Evolutionary conservation across 2,797 vertebrate genomes (phyloP).

Genomic region (Poeciliopsis gracilis): DNA sequence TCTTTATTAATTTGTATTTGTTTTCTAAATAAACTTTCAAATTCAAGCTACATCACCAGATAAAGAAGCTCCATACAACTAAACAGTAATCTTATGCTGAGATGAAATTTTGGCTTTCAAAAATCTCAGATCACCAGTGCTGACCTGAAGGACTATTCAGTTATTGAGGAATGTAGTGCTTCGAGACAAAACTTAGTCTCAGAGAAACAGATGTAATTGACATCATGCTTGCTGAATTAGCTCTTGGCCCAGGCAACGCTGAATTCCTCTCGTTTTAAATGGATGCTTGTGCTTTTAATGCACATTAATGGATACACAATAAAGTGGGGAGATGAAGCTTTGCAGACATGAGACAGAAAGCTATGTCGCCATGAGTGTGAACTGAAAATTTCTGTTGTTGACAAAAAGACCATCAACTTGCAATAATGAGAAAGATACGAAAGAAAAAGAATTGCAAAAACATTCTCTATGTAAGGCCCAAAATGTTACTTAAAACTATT

Average conservation of each 20-base stretch:
- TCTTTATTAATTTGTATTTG: background rate
- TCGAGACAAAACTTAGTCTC: slow-evolving; percentile 19
- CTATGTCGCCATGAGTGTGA: background rate
- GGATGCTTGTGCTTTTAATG: background rate
- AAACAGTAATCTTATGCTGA: slow-evolving; percentile 11
- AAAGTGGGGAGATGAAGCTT: background rate
- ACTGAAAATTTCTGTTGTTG: background rate
- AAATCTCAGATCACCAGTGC: slow-evolving; percentile 26
- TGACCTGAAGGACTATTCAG: slow-evolving; percentile 17
- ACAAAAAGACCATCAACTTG: background rate
- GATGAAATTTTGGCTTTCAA: background rate
- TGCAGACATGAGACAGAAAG: background rate
- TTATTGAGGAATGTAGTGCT: slow-evolving; percentile 27
- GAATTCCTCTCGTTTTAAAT: slow-evolving; percentile 42
- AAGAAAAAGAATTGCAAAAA: background rate
- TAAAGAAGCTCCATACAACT: slow-evolving; percentile 5
- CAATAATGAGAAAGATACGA: background rate
- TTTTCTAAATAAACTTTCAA: slow-evolving; percentile 1
- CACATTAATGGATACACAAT: background rate
- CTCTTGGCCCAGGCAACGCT: slow-evolving; percentile 18
- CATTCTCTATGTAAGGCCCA: no score
- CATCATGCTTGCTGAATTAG: slow-evolving; percentile 73
- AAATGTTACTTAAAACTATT: background rate
- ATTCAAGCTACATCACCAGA: slow-evolving; percentile 6
- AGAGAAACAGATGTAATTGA: slow-evolving; percentile 53